phyloP scores from a whole-genome alignment of 1,140 invertebrate genomes.

The Hylaeus anthracinus region DNA sequence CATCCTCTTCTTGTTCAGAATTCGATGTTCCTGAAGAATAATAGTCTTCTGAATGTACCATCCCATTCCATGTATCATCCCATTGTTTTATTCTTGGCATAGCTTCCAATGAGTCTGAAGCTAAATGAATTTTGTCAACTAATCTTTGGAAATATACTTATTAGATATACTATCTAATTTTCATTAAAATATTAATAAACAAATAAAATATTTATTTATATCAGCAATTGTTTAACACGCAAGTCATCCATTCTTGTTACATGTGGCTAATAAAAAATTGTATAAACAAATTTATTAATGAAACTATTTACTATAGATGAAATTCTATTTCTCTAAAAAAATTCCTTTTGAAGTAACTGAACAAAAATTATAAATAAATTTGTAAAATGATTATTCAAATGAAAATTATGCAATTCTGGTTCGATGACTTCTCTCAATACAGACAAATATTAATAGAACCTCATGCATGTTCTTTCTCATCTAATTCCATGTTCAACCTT shows the following conservation, averaged over 20 bases:
- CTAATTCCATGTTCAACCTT: slow-evolving; percentile 64
- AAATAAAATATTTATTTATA: too few species aligned
- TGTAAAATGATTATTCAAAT: neutral
- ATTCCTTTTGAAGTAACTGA: neutral
- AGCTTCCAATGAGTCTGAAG: slow-evolving; percentile 72
- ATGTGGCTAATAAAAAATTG: too few species aligned
- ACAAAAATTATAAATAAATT: neutral
- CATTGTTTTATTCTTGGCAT: slow-evolving; percentile 74
- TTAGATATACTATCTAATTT: neutral
- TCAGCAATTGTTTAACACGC: too few species aligned
- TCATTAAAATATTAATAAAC: too few species aligned
- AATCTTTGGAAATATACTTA: slow-evolving; percentile 12
- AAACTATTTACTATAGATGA: too few species aligned
- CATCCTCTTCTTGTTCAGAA: slow-evolving; percentile 61
- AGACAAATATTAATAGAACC: slow-evolving; percentile 51
- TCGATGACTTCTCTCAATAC: neutral
- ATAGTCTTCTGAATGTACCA: slow-evolving; percentile 69
- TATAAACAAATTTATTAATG: too few species aligned
- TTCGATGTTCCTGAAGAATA: slow-evolving; percentile 74
- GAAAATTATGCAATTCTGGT: neutral
- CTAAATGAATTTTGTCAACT: slow-evolving; percentile 55
- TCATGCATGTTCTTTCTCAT: slow-evolving; percentile 67
- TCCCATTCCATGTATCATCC: slow-evolving; percentile 68
- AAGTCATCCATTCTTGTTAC: too few species aligned
- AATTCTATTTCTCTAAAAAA: neutral